These are phyloP conservation scores for Conus betulinus DNA, from an alignment of 1,140 invertebrate species.

Conservation along the genomic window DNA sequence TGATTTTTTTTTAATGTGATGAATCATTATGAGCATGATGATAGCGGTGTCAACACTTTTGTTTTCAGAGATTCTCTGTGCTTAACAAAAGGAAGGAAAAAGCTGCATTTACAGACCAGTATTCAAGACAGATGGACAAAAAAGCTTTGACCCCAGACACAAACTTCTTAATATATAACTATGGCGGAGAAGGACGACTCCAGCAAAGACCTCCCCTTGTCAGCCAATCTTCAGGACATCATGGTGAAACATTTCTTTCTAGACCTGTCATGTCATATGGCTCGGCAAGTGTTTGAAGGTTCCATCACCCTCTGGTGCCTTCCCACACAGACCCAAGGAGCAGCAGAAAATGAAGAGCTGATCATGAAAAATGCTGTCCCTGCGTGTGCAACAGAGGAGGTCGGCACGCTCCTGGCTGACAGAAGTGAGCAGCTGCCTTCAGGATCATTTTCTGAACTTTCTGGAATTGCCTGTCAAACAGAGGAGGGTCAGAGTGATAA, in stretches of 20 bases:
- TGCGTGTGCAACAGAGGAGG: too few relatives aligned
- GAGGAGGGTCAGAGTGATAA: too few relatives aligned
- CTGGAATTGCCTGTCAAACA: too few relatives aligned
- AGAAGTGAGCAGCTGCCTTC: too few relatives aligned
- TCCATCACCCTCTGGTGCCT: conserved; percentile 53
- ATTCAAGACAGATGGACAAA: background rate
- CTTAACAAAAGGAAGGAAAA: background rate
- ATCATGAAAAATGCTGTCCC: too few relatives aligned
- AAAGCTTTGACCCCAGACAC: background rate
- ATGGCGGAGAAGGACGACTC: background rate
- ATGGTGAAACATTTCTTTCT: conserved; percentile 67
- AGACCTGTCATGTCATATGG: conserved; percentile 60
- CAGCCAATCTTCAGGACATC: conserved; percentile 69
- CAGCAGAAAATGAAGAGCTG: conserved; percentile 41
- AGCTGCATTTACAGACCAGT: too few relatives aligned
- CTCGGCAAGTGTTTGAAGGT: conserved; percentile 58
- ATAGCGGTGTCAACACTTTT: background rate
- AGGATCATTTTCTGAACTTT: too few relatives aligned
- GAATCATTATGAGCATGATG: too few relatives aligned
- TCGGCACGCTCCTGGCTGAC: too few relatives aligned
- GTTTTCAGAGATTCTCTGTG: background rate
- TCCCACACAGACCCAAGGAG: conserved; percentile 25
- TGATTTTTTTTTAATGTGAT: too few relatives aligned
- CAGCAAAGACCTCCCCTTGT: conserved; percentile 69
- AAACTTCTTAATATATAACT: background rate